Evolutionary conservation across 2,888 invertebrate species (phyloP).

Genomic region (Hypolimnas misippus): DNA sequence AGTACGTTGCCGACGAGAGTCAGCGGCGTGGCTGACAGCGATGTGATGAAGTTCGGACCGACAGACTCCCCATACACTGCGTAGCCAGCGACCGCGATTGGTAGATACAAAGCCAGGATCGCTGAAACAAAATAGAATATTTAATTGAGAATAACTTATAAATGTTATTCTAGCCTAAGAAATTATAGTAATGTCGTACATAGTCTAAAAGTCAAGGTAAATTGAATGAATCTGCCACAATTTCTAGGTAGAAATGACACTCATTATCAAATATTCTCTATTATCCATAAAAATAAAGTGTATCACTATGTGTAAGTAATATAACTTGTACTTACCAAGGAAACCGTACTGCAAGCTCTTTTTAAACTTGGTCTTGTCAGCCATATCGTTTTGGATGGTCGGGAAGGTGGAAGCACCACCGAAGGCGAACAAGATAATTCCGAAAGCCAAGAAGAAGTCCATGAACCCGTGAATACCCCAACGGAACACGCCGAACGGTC

Average conservation of each 20-base stretch:
- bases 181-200: not conserved
- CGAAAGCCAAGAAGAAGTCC: conserved; percentile 88
- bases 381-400: conserved; percentile 91
- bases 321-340: conserved; percentile 71
- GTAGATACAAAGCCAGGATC: conserved; percentile 82
- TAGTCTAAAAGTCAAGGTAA: too few species aligned
- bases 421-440: conserved; percentile 88
- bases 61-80: conserved; percentile 85
- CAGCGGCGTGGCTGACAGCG: conserved; percentile 80
- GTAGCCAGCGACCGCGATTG: conserved; percentile 86
- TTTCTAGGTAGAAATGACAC: too few species aligned
- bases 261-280: too few species aligned
- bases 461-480: conserved; percentile 79
- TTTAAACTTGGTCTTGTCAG: conserved; percentile 86
- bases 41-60: conserved; percentile 84
- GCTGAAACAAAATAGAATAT: conserved; percentile 60
- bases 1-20: conserved; percentile 84
- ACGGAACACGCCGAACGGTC: conserved; percentile 69
- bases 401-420: conserved; percentile 91
- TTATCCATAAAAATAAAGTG: too few species aligned
- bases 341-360: conserved; percentile 86
- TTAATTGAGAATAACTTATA: too few species aligned
- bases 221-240: too few species aligned
- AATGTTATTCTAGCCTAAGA: too few species aligned
- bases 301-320: too few species aligned